phyloP scores from a whole-genome alignment of 2,113 vertebrate genomes.

The Accipiter cooperii region DNA sequence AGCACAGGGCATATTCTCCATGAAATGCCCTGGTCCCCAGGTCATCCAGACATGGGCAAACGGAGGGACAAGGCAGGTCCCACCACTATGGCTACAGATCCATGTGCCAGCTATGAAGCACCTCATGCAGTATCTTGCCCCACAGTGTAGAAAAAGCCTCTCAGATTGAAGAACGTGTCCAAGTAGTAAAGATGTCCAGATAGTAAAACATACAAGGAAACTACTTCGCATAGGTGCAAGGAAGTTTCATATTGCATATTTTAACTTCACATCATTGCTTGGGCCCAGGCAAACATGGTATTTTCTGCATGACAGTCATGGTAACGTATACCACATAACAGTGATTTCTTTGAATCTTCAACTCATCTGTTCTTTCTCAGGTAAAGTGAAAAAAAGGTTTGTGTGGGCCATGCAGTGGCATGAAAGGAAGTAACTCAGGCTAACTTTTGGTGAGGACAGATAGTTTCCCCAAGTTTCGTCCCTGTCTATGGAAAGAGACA shows the following conservation, averaged over 20 bases:
- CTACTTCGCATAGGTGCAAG: not conserved
- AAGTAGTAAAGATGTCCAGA: not conserved
- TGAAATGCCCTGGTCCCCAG: not conserved
- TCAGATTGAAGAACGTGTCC: not conserved
- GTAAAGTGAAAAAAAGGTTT: not conserved
- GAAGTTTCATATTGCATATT: not conserved
- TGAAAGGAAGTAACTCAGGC: not conserved
- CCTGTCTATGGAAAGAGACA: not conserved
- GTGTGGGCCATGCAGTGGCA: not conserved
- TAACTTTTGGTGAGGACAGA: not conserved
- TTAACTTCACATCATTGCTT: not conserved
- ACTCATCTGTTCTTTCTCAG: not conserved
- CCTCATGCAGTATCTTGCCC: not conserved
- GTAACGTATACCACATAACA: not conserved
- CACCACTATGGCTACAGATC: not conserved
- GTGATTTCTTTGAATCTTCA: not conserved
- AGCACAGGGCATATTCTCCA: not conserved
- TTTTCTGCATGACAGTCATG: not conserved
- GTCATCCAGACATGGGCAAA: not conserved
- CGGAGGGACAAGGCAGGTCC: not conserved
- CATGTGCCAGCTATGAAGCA: not conserved
- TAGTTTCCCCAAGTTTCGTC: not conserved
- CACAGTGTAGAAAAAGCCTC: not conserved
- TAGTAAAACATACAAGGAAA: not conserved
- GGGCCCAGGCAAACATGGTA: not conserved